Conservation (phyloP, 2,888 invertebrate species). For the Rotaria socialis region DNA sequence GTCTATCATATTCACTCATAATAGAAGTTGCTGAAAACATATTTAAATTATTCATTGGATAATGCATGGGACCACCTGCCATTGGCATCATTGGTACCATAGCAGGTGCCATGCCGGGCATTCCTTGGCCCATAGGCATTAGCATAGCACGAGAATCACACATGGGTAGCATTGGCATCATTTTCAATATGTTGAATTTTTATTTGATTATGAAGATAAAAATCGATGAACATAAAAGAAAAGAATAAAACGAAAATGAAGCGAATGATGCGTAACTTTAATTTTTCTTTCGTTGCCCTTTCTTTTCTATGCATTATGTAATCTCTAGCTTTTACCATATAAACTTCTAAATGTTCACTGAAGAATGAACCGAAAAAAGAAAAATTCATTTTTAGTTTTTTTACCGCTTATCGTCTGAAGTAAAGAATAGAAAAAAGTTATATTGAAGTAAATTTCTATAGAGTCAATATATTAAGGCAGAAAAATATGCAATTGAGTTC, state of each 20-base stretch:
- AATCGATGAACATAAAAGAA: background rate
- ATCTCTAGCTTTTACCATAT: background rate
- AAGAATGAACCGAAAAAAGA: background rate
- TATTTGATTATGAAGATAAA: background rate
- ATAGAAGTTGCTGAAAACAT: background rate
- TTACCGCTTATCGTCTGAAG: background rate
- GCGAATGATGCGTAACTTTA: background rate
- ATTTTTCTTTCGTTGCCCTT: background rate
- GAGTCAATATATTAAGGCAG: background rate
- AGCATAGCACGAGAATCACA: background rate
- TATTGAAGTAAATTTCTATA: background rate
- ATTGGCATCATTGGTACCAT: background rate
- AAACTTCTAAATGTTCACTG: background rate
- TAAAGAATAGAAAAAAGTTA: background rate
- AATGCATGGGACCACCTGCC: background rate
- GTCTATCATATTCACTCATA: background rate
- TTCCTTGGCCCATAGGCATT: background rate
- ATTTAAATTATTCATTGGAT: background rate
- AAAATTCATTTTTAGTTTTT: background rate
- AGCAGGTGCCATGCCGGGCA: background rate
- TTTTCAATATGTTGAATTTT: background rate
- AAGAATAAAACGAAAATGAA: background rate
- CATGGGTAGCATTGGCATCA: background rate
- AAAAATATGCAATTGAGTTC: too few relatives aligned
- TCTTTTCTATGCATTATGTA: background rate